Evolutionary conservation across 2,888 invertebrate genomes (phyloP), one percentile per base, ranked within the genome.

Genomic region (Xiphydria camelus): DNA sequence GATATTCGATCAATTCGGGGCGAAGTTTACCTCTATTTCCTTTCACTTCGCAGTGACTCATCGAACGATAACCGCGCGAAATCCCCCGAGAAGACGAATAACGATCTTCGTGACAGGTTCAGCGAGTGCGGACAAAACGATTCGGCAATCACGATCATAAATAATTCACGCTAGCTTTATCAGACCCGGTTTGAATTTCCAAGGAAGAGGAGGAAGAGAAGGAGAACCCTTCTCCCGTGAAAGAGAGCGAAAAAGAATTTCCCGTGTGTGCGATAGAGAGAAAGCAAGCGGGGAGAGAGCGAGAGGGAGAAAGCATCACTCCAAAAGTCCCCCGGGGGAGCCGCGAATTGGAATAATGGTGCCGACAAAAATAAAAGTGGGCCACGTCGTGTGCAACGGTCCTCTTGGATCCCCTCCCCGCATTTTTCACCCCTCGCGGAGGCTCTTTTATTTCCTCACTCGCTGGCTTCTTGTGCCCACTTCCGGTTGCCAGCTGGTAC

Each of bases 401-500:
- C 51, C 25, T 32, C 45, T 38, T 41, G 17, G 35, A 42, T 47
- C 38, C 42, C 40, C 15, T 21, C 31, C 32, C 25, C 31, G 7
- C 17, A 18, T 14, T 14, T 14, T 14, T 2, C 14, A 29, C 29
- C 15, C 12, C 14, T n/a, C 12, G 36, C 31, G 33, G n/a, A 42
- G 46, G 44, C 43, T 55, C 56, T 55, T 61, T 61, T 61, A 60
- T 62, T 66, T 62, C 54, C 61, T 57, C 47, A 55, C 55, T 59
- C 55, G 41, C 46, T 40, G 49, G 60, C 62, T 66, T 57, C 63
- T 60, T 57, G 46, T 50, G 49, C 52, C 50, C 53, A 66, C 68
- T 73, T 73, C 73, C 73, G 69, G 68, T 62, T 59, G 68, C 62
- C 70, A 70, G 70, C 71, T 70, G 70, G 62, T 59, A 43, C 42